Base-by-base conservation (phyloP, 1,140 invertebrate genomes). In the Hydropsyche tenuis region DNA sequence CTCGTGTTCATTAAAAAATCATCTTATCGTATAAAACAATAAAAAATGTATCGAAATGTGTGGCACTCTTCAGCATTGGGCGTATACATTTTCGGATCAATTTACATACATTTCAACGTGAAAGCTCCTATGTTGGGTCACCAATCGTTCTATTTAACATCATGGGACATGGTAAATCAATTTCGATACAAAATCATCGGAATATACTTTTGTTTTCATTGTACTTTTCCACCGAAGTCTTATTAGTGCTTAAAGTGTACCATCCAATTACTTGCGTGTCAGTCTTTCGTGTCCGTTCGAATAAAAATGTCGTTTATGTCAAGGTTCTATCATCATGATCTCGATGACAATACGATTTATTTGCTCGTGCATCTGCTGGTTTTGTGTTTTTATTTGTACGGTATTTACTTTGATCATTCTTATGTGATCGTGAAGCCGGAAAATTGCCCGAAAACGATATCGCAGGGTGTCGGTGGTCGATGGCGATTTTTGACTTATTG, bases 401-500 rank as follows among this genome's bases (percentile, higher is more conserved):
- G 56, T 14, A 56, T 76, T 42, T 60, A 25, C 27, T 76, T 71
- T 51, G 72, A 76, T 48, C 14, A 48, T 18, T 14, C 30, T 43
- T 73, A 46, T 23, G 48, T 76, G 11, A 68, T 45, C 51, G 30
- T 70, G 16, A 73, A n/a, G n/a, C 14, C 20, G 11, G 75, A 74
- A 12, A 60, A 25, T n/a, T 16, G 79, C 76, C 37, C 66, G 73
- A 25, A 78, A 69, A 75, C 79, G 77, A 27, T 80, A 75, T 46
- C 73, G 78, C 63, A 79, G 80, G 80, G 79, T 4, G 77, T 82
- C 60, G 77, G 79, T 12, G 86, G 87, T 48, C 84, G 85, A 78
- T 45, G 83, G 1, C 86, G 83, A 69, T 87, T 83, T 72, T 79
- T 88, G 25, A 86, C 87, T 1, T 81, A 87, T 37, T 89, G 87